Evolutionary conservation across 2,113 vertebrate genomes (phyloP).

Genomic region (Casuarius casuarius): DNA sequence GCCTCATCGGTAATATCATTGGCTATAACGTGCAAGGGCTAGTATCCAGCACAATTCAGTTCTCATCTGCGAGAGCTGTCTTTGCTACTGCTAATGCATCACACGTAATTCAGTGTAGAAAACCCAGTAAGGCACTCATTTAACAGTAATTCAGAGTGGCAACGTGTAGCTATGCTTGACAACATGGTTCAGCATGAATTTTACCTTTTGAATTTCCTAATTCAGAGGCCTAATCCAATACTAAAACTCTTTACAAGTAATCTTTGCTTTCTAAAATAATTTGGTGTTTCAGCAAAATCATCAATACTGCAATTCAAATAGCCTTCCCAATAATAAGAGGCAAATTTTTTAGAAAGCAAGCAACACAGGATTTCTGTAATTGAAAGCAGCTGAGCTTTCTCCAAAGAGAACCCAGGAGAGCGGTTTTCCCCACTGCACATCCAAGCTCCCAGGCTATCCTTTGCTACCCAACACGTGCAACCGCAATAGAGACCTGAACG

Average conservation of each 20-base stretch:
- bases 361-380: background rate
- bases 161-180: background rate
- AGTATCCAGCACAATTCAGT: background rate
- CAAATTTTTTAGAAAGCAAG: background rate
- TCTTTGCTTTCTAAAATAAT: background rate
- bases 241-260: no score
- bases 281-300: background rate
- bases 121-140: background rate
- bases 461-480: no score
- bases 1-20: background rate
- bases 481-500: no score
- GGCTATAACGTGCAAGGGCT: background rate
- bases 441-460: no score
- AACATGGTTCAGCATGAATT: no score
- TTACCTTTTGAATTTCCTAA: background rate
- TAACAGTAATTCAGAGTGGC: background rate
- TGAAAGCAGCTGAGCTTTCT: background rate
- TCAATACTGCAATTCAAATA: background rate
- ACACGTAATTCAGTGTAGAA: background rate
- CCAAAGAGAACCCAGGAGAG: background rate
- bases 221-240: background rate
- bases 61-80: background rate
- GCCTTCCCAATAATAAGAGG: background rate
- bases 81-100: background rate
- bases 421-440: no score